A percentile compares a stretch with the other conserved stretches of the same genome.
These are phyloP conservation scores for Drosophila sulfurigaster DNA, from an alignment of 1,140 invertebrate genomes.

Conservation along the genomic window DNA sequence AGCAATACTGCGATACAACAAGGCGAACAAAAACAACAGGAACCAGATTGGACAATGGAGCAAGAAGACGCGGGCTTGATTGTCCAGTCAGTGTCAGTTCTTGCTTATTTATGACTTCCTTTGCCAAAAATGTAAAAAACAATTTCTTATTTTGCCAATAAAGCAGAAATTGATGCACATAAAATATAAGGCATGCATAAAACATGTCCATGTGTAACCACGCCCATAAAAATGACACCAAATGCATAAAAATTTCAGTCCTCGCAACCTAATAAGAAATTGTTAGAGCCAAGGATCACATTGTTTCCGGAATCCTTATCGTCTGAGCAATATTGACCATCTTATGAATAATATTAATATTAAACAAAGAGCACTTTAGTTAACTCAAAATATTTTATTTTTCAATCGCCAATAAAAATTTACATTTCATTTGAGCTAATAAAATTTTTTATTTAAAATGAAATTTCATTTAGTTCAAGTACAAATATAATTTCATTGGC, in stretches of 20 bases:
- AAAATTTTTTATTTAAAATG: not conserved
- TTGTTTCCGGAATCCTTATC: not conserved
- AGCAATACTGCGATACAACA: constrained; percentile 42
- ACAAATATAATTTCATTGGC: not conserved
- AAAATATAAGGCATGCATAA: constrained; percentile 70
- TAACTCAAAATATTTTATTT: too few species aligned
- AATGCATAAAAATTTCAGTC: constrained; percentile 12
- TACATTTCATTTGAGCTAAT: too few species aligned
- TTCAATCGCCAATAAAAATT: too few species aligned
- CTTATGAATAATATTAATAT: too few species aligned
- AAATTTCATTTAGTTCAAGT: not conserved
- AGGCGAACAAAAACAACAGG: constrained; percentile 1
- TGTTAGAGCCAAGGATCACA: not conserved
- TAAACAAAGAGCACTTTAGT: too few species aligned
- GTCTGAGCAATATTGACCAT: too few species aligned
- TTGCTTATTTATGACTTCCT: constrained; percentile 80
- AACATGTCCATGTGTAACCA: constrained; percentile 31
- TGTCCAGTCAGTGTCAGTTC: constrained; percentile 70
- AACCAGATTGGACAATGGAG: constrained; percentile 33
- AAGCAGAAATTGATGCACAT: constrained; percentile 76
- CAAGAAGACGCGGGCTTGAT: constrained; percentile 55
- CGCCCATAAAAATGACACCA: constrained; percentile 38
- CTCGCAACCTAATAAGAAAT: not conserved
- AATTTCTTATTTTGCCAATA: constrained; percentile 75
- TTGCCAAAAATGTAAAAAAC: constrained; percentile 67